Base-by-base conservation (phyloP, 2,113 vertebrate species). In the Cinclus mexicanus region DNA sequence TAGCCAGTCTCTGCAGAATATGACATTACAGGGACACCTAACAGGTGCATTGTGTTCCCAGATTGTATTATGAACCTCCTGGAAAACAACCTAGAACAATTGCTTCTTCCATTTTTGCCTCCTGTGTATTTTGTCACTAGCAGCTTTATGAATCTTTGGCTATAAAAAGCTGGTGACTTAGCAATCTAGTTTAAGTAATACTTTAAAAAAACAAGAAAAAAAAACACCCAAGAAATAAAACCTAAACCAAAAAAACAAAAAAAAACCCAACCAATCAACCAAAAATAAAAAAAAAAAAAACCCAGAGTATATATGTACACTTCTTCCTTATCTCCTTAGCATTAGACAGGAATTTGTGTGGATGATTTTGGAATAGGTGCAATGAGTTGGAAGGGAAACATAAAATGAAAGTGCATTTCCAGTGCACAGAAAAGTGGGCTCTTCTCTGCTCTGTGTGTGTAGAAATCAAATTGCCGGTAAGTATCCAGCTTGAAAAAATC, bases 31-130 rank as follows among this genome's bases (percentile, higher is more conserved):
- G 65, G n/a, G 83, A 53, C 56, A 63, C 14, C 28, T 60, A 52
- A 68, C 6, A 94, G 33, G 78, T 37, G 74, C 21, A 65, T 2
- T 78, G 12, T 18, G 7, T 85, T 82, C 74, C 57, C 55, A 82
- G 33, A 14, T 57, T 0, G 1, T 13, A 39, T 15, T 65, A 53
- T 65, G 46, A 87, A 65, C 41, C 42, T 57, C 23, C 25, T 76
- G 42, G 74, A 87, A 92, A 94, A 71, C 70, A 87, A 44, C 41
- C 50, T 80, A 59, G 75, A 83, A 90, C 74, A 93, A 76, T 23
- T 69, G 14, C 19, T 90, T 72, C 78, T 85, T 77, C 59, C 39
- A 67, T 87, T 93, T 90, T 67, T 63, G 24, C 14, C 52, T 87
- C 35, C 37, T 4, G 24, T 59, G 60, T 77, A 63, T 71, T 86